Evolutionary conservation across 2,888 invertebrate species (phyloP), one percentile per base, ranked within the genome.

Genomic region (Pseudococcus jackbeardsleyi): DNA sequence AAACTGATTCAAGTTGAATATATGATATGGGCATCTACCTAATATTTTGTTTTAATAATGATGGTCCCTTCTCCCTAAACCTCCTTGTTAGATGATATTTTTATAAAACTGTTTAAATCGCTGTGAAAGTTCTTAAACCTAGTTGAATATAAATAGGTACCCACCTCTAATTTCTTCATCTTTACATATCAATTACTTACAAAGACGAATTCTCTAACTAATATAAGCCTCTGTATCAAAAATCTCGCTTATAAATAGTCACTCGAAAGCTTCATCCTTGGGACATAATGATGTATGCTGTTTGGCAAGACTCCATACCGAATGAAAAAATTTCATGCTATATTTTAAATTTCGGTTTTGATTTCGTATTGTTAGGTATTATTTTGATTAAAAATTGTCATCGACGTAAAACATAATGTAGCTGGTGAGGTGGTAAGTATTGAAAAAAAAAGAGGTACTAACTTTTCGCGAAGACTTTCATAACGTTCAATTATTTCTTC

Each of bases 231-330:
- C 72, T 72, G 15, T 72, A 39, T 17, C 6, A 33, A 26, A 72
- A 72, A 5, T 72, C 17, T 33, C 5, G 17, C 9, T 17, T 82
- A 82, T 82, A 46, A 82, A 82, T 82, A 82, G 79, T 82, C 26
- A 82, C 79, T 46, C 19, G 79, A 19, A 46, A 82, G 79, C 26
- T 46, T 82, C 19, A 82, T 82, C 79, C 79, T 82, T 82, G 79
- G 79, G 46, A 82, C 46, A 82, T 46, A 82, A 82, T 82, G 79
- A 82, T 82, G 79, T 82, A 82, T 82, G 79, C 46, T 82, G 46
- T 82, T 46, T 82, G 79, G 79, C 79, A 82, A 82, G 0, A 19
- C 12, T 82, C 79, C 79, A 39, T 42, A 39, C 4, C 1, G 22
- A 82, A 3, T 6, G n/a, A 82, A 82, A 82, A 42, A 46, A 82